Percentiles rank a stretch among this genome's conserved stretches.
Evolutionary conservation across 2,113 vertebrate species (phyloP).

Genomic region (Cyanistes caeruleus): DNA sequence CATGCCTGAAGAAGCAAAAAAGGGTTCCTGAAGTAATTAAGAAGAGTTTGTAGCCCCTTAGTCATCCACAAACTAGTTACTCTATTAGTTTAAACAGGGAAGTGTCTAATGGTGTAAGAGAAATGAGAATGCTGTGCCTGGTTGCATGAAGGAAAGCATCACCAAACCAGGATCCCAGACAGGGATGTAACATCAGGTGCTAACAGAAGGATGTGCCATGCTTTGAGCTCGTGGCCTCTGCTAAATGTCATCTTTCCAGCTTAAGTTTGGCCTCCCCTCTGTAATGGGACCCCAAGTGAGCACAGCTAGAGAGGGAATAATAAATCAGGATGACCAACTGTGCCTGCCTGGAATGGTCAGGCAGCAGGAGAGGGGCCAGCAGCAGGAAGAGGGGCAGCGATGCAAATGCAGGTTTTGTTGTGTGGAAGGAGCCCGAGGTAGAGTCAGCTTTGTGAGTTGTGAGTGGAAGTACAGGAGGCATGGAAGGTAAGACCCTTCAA

Average conservation of each 20-base stretch:
- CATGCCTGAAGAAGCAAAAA: not conserved
- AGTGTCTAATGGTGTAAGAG: not conserved
- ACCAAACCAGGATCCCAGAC: not conserved
- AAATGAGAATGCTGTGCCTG: not conserved
- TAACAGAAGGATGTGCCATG: not conserved
- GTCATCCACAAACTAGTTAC: not conserved
- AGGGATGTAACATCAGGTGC: not conserved
- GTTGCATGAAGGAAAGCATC: not conserved
- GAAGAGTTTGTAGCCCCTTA: not conserved
- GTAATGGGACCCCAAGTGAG: fast-evolving
- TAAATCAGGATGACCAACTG: not conserved
- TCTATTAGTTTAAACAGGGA: not conserved
- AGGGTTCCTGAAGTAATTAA: not conserved
- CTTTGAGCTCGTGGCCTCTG: not conserved
- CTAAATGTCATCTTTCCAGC: not conserved
- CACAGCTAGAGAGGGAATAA: not conserved
- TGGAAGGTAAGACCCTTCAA: not conserved
- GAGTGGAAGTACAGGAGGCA: not conserved
- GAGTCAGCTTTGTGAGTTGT: not conserved
- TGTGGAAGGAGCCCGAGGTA: not conserved
- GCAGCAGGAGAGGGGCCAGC: not conserved
- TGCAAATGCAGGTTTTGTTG: not conserved
- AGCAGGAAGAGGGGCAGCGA: not conserved
- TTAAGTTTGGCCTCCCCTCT: not conserved
- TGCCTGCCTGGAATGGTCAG: not conserved